A percentile compares a stretch with the other conserved stretches of the same genome.
Evolutionary conservation across 2,113 vertebrate species (phyloP).

Genomic region (Oncorhynchus nerka): DNA sequence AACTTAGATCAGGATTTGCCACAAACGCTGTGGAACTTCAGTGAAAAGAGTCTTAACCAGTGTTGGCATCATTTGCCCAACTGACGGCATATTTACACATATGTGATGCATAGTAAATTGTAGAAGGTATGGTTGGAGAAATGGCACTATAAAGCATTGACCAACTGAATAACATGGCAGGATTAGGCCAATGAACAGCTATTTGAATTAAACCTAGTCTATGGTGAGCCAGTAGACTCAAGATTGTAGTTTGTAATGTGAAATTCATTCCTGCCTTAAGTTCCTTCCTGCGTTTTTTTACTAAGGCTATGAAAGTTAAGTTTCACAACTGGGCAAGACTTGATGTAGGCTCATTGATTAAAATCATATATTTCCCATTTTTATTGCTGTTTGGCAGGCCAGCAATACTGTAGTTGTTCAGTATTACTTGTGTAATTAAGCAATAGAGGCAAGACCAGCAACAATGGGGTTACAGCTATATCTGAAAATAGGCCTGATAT

Average conservation of each 20-base stretch:
- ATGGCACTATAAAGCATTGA: neutral
- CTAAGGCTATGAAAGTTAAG: neutral
- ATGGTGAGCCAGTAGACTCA: neutral
- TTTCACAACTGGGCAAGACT: neutral
- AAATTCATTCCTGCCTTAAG: neutral
- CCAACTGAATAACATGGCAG: neutral
- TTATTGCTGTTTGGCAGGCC: no score
- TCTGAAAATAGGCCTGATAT: no score
- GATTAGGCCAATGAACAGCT: no score
- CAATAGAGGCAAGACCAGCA: neutral
- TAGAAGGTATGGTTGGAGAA: neutral
- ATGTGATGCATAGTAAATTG: neutral
- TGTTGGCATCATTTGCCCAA: neutral
- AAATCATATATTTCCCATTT: no score
- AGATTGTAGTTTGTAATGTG: neutral
- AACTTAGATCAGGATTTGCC: no score
- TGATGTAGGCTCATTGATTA: neutral
- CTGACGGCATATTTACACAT: no score
- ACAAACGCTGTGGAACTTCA: no score
- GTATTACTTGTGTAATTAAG: neutral
- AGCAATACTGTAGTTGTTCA: no score
- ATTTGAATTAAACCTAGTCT: no score
- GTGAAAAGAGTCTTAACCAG: no score
- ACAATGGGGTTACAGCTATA: no score
- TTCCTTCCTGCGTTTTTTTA: neutral